Evolutionary conservation across 2,113 vertebrate genomes (phyloP), one percentile per base, ranked within the genome.

Genomic region (Lucifuga dentata): DNA sequence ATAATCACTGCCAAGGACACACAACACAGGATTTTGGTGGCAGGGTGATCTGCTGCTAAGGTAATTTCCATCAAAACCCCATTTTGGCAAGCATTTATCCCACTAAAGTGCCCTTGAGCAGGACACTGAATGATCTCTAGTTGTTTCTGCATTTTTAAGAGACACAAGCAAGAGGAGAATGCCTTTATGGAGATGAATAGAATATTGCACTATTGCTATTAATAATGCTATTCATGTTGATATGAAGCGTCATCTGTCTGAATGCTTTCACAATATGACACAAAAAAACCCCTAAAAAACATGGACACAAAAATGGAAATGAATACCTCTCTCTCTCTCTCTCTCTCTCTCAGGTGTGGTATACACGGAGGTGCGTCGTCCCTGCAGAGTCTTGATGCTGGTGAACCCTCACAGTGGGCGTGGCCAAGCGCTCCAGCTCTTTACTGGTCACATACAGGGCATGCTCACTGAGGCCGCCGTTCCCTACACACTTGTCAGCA

Each of bases 361-460:
- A 2, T 67, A 71, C 3, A 23, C 13, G 0, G 72, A 78, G 57
- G 81, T 95, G 29, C 87, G 90, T 0, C 58, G 81, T 15, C 91
- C 93, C 0, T 88, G 93, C 75, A 86, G 85, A 1, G 81, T 94
- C 68, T 91, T 97, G 91, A 86, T 97, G 26, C 85, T 97, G 76
- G 86, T 97, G 69, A 97, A 97, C 86, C 95, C 95, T 41, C 85
- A 85, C 15, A 91, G 94, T 0, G 95, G 95, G 32, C 92, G 91
- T 0, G 95, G 95, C 46, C 93, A 93, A 59, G 95, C 92, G 0
- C 77, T 94, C 32, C 83, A 90, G 70, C 93, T 94, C 43, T 97
- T 95, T 49, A 84, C 80, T 0, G 89, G 84, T 13, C 92, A 91
- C 12, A 78, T 97, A 15, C 91, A 94, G 89, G 91, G 89, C 21